Evolutionary conservation across 2,797 vertebrate species (phyloP), one percentile per base, ranked within the genome.

Genomic region (Chloroceryle inda): DNA sequence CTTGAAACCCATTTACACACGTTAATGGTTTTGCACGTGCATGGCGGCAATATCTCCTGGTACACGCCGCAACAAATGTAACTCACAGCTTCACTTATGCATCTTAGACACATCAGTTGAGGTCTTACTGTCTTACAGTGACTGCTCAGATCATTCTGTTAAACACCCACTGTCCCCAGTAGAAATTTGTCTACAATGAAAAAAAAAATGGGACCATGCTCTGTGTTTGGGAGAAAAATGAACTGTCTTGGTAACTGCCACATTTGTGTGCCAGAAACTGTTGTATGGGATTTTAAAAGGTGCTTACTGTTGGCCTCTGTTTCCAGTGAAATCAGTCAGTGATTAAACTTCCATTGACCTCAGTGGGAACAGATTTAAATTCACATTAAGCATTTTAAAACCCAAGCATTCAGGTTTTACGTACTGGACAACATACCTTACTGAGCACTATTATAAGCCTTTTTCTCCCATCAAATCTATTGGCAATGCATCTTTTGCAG

Each of bases 311-410:
- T 89, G 90, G 80, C 71, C 56, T 91, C 61, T 94, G 74, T 95
- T 90, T 84, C 44, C 67, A 93, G 29, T 50, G 68, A 96, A 95
- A 94, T 82, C 83, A 95, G 74, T 87, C 83, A 87, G 90, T 64
- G 74, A 89, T 89, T 94, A 93, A 93, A 96, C 95, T 95, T 92
- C 74, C 56, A 87, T 7, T 95, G 96, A 92, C 94, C 91, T 93
- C 88, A 91, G 42, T 8, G 63, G 64, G 63, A 95, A 79, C 56
- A 89, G 83, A 95, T 73, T 94, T 92, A 87, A 96, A 85, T 31
- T 87, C 33, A 49, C 40, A 85, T 82, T 64, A 84, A 69, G 45
- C 21, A 88, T 67, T 88, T 91, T 68, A 61, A 95, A 75, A 88
- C 62, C 84, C 88, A 95, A 88, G 73, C 18, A 63, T 66, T 74